Base-by-base conservation (phyloP, 2,888 invertebrate genomes). In the Byasa hedistus region DNA sequence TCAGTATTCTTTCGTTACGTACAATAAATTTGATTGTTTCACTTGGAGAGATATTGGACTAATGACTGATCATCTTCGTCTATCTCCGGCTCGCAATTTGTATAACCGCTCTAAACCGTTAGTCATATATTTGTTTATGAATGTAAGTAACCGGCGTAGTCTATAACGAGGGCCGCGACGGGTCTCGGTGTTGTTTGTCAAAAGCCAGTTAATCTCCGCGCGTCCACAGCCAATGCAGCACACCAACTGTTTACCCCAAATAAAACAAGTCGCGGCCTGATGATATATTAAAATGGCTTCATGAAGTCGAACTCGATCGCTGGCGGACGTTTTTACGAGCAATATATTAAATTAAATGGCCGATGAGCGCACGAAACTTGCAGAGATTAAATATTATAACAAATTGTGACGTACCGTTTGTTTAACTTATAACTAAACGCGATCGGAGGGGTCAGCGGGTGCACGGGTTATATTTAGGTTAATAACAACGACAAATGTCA, bases 271-370 rank as follows among this genome's bases (percentile, higher is more conserved):
- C 66, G 59, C 64, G 52, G 39, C 60, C 60, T 60, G 66, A 66
- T 66, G 66, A 59, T 55, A 62, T 66, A 66, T 66, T 63, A 23
- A 51, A 63, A 63, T 56, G 62, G 63, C 59, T 59, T 56, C 55
- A 63, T 56, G 58, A 48, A 59, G 60, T 66, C 58, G 57, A 39
- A 55, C 52, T 19, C 57, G 66, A 66, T 32, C 22, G 22, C 44
- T 15, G 19, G 57, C 15, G 55, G 66, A 66, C 66, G 56, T 66
- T 66, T 66, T 63, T 66, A 66, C 48, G 59, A 59, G 19, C 66
- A 63, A 63, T 66, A 63, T 66, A 59, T 66, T 63, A 66, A 59
- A 64, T 64, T 67, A 60, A 63, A 64, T 67, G 55, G 24, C 58
- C 63, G 51, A 56, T 48, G 63, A 67, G 54, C 60, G 59, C 23